Evolutionary conservation across 2,888 invertebrate species (phyloP).

Genomic region (Drosophila yooni): DNA sequence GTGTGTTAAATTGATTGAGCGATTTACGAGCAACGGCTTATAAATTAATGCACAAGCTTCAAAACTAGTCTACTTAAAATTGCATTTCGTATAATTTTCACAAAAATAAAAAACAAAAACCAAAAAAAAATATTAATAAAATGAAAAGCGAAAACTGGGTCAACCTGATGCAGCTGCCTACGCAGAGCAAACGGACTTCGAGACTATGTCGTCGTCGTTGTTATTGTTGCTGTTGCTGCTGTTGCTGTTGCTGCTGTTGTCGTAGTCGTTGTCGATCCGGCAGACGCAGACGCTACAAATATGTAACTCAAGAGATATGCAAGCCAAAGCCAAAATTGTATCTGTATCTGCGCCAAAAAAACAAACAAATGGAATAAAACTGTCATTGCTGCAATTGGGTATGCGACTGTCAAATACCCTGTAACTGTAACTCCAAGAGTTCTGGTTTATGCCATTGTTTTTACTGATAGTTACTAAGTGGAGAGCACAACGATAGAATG

Average conservation of each 20-base stretch:
- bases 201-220: constrained; percentile 27
- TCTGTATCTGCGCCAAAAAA: constrained; percentile 49
- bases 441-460: background rate
- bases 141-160: constrained; percentile 78
- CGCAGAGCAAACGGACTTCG: constrained; percentile 60
- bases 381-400: background rate
- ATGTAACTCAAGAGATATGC: constrained; percentile 72
- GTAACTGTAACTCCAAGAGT: background rate
- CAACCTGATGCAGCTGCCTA: constrained; percentile 77
- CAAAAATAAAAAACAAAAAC: constrained; percentile 35
- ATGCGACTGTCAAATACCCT: constrained; percentile 1
- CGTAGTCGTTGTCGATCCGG: constrained; percentile 60
- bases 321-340: constrained; percentile 54
- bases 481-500: background rate
- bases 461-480: background rate
- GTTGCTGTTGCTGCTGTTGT: constrained; percentile 35
- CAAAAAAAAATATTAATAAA: constrained; percentile 28
- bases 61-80: constrained; percentile 63
- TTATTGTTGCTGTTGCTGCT: constrained; percentile 28
- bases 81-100: constrained; percentile 72
- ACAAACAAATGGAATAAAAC: constrained; percentile 20
- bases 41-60: constrained; percentile 53
- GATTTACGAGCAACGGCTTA: constrained; percentile 42
- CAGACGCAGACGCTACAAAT: constrained; percentile 67
- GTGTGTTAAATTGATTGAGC: constrained; percentile 74